Base-by-base conservation (phyloP, 2,113 vertebrate species). In the Pelmatolapia mariae region DNA sequence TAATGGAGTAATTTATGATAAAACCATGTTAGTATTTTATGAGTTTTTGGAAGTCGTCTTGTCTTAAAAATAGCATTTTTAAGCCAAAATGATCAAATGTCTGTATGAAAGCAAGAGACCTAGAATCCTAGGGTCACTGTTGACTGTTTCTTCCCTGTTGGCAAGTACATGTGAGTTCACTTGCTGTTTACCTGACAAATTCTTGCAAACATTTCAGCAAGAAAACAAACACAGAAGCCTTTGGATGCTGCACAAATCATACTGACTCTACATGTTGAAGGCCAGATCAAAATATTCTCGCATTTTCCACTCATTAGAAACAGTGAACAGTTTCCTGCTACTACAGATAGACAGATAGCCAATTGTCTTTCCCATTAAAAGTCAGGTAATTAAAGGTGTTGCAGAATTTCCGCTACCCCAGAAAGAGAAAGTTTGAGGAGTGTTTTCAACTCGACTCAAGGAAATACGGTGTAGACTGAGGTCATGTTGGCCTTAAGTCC, bases 181-280 rank as follows among this genome's bases (percentile, higher is more conserved):
- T 78, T 94, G 82, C 80, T 93, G 13, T 96, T 96, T 96, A 92
- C 91, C 56, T 81, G 94, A 83, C 89, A 96, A 91, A 95, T 95
- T 95, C 95, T 95, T 94, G 86, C 89, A 53, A 80, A 86, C 86
- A 82, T 94, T 83, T 87, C 73, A 85, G 29, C 54, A 80, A 63
- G 22, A 83, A 87, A 89, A 78, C 31, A 36, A 82, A 79, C 59
- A 84, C 68, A 84, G 68, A 24, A 84, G 45, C 33, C 31, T 54
- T 3, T 26, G 50, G 15, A 11, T 38, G 3, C 29, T 8, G 16
- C 33, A 56, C 19, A 78, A n/a, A 50, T 50, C 73, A 78, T 50
- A 6, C 16, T 52, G 73, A 31, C 71, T 76, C 24, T 13, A 31
- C 26, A 50, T 50, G 24, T 31, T 78, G 26, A 78, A 52, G 45